Conservation (phyloP, 2,888 invertebrate genomes). For the Lasioglossum lativentre region DNA sequence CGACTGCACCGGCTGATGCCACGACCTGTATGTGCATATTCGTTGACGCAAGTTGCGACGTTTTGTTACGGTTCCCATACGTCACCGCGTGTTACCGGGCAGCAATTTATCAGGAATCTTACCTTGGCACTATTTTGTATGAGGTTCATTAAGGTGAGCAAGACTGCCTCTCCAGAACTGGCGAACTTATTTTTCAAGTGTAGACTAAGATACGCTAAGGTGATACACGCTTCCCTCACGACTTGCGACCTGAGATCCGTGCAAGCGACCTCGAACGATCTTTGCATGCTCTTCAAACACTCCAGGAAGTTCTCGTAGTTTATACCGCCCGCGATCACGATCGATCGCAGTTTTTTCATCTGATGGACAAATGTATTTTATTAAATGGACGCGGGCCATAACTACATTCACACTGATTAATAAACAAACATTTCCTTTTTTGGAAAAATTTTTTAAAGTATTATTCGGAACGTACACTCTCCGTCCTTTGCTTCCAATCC, state of each 20-base stretch:
- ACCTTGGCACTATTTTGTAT: slow-evolving; percentile 98
- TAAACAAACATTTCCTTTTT: too few relatives aligned
- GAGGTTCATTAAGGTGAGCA: slow-evolving; percentile 94
- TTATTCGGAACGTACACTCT: slow-evolving; percentile 88
- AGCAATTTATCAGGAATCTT: slow-evolving; percentile 67
- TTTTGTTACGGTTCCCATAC: slow-evolving; percentile 4
- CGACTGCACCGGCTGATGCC: slow-evolving; percentile 94
- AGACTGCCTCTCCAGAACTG: slow-evolving; percentile 92
- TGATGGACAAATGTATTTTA: slow-evolving; percentile 80
- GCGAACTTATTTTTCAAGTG: slow-evolving; percentile 93
- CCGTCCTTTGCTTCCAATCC: slow-evolving; percentile 98
- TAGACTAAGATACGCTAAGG: slow-evolving; percentile 96
- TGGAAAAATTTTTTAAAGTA: not conserved
- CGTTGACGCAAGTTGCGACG: not conserved
- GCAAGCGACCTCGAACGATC: slow-evolving; percentile 92
- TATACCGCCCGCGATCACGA: slow-evolving; percentile 92
- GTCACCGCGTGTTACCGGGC: not conserved
- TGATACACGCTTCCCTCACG: slow-evolving; percentile 97
- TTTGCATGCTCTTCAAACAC: slow-evolving; percentile 91
- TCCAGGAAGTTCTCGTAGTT: slow-evolving; percentile 91
- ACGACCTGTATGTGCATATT: slow-evolving; percentile 88
- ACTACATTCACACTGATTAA: too few relatives aligned
- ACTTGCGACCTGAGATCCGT: slow-evolving; percentile 97
- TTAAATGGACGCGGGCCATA: not conserved
- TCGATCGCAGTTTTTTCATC: slow-evolving; percentile 94